Evolutionary conservation across 64 coral and sea anemone genomes (phyloP).

Genomic region (Porites australiensis): DNA sequence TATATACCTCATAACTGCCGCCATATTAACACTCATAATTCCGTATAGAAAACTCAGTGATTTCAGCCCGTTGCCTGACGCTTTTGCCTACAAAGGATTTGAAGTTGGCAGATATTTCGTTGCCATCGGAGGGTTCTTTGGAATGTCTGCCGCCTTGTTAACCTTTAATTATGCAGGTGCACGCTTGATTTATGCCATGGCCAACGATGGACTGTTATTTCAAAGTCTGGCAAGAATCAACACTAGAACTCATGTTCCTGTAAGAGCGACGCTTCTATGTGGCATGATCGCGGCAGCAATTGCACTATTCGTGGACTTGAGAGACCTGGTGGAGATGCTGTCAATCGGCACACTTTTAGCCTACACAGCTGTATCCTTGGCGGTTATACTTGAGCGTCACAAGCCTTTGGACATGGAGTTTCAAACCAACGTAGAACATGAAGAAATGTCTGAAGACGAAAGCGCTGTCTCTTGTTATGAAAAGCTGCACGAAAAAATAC

Average conservation of each 20-base stretch:
- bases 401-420: slow-evolving; percentile 33
- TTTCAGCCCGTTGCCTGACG: slow-evolving; percentile 59
- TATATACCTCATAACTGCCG: slow-evolving; percentile 77
- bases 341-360: slow-evolving; percentile 87
- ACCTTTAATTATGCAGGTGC: slow-evolving; percentile 72
- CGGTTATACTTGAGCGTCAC: slow-evolving; percentile 77
- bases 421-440: background rate
- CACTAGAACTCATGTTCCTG: slow-evolving; percentile 38
- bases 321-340: slow-evolving; percentile 86
- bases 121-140: slow-evolving; percentile 81
- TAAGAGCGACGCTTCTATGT: slow-evolving; percentile 54
- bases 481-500: background rate
- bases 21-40: slow-evolving; percentile 87
- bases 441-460: background rate
- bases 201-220: slow-evolving; percentile 86
- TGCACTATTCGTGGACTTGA: slow-evolving; percentile 61
- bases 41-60: slow-evolving; percentile 78
- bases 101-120: slow-evolving; percentile 85
- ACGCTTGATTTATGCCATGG: slow-evolving; percentile 89
- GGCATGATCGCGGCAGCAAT: slow-evolving; percentile 54
- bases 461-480: background rate
- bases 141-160: slow-evolving; percentile 77
- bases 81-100: slow-evolving; percentile 73
- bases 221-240: slow-evolving; percentile 62
- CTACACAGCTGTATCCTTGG: slow-evolving; percentile 74